These are phyloP conservation scores for Cistogaster globosa DNA, from an alignment of 2,888 invertebrate species.

Conservation along the genomic window DNA sequence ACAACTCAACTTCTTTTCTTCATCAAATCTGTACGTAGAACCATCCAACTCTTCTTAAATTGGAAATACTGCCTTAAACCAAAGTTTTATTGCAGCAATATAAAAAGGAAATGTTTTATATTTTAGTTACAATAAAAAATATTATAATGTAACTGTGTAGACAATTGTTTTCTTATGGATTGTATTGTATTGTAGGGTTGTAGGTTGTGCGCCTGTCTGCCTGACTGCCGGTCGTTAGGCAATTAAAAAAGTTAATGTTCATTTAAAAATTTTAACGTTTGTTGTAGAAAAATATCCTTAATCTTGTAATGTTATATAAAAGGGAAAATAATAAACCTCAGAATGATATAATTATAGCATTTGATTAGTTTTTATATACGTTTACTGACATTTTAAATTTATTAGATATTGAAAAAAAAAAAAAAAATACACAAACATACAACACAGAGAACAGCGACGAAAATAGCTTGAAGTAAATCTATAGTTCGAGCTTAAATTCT, in stretches of 20 bases:
- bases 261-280: slow-evolving; percentile 62
- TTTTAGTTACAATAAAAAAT: slow-evolving; percentile 48
- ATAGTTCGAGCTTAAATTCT: too few species aligned
- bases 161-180: neutral
- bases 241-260: slow-evolving; percentile 64
- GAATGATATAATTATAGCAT: slow-evolving; percentile 39
- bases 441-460: too few species aligned
- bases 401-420: too few species aligned
- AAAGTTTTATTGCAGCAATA: slow-evolving; percentile 37
- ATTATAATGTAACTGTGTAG: slow-evolving; percentile 23
- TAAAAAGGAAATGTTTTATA: slow-evolving; percentile 24
- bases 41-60: slow-evolving; percentile 2
- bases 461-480: too few species aligned
- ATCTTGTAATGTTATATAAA: neutral
- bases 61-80: slow-evolving; percentile 24
- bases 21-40: neutral
- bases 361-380: slow-evolving; percentile 52
- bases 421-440: too few species aligned
- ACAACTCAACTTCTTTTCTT: neutral
- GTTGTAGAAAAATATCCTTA: slow-evolving; percentile 19
- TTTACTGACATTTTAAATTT: neutral
- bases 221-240: slow-evolving; percentile 26
- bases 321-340: too few species aligned
- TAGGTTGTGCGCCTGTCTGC: neutral
- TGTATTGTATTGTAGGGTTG: neutral